phyloP scores from a whole-genome alignment of 2,888 invertebrate species.

The Archips crataeganus region DNA sequence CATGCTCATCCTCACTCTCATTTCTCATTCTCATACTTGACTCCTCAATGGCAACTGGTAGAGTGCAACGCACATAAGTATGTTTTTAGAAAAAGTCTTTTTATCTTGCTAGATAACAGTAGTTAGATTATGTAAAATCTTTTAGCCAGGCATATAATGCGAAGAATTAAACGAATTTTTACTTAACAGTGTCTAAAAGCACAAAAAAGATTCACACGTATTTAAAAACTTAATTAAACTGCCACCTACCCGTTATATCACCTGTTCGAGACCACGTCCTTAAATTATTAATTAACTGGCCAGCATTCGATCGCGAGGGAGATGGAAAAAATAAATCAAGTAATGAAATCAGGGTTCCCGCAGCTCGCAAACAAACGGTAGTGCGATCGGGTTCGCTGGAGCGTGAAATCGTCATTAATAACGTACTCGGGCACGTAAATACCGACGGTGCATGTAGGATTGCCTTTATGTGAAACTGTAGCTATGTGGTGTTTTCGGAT shows the following conservation, averaged over 20 bases:
- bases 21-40: too few relatives aligned
- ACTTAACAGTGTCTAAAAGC: neutral
- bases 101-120: too few relatives aligned
- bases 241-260: conserved; percentile 53
- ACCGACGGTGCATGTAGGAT: conserved; percentile 38
- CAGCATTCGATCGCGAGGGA: conserved; percentile 68
- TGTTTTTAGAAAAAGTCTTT: too few relatives aligned
- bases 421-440: conserved; percentile 55
- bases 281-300: conserved; percentile 83
- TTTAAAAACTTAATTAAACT: conserved; percentile 49
- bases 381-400: conserved; percentile 60
- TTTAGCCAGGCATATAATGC: too few relatives aligned
- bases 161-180: neutral
- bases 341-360: conserved; percentile 72
- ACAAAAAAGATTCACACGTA: neutral
- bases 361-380: conserved; percentile 66
- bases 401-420: conserved; percentile 80
- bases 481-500: neutral
- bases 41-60: too few relatives aligned
- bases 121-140: too few relatives aligned
- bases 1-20: too few relatives aligned
- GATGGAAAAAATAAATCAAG: conserved; percentile 75
- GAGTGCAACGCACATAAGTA: too few relatives aligned
- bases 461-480: neutral
- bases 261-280: conserved; percentile 53